These are phyloP conservation scores for Scolopax rusticola DNA, from an alignment of 2,797 vertebrate species.

Conservation along the genomic window DNA sequence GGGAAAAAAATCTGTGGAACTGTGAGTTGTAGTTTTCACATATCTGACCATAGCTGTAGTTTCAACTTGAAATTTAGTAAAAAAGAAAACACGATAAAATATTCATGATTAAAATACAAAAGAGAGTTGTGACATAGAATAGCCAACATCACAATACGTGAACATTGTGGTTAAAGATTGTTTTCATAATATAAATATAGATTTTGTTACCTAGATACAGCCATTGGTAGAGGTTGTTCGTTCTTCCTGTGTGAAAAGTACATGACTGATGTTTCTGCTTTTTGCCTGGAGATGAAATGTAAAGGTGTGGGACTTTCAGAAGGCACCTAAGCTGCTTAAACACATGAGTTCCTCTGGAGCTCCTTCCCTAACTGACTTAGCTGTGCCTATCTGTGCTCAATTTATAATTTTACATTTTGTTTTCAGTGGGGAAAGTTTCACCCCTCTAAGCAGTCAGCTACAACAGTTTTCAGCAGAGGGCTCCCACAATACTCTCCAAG, in stretches of 20 bases:
- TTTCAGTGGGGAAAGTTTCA: not conserved
- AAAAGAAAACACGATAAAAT: not conserved
- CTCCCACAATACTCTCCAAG: not conserved
- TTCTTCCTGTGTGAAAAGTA: not conserved
- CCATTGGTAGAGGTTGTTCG: not conserved
- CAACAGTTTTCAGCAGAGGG: not conserved
- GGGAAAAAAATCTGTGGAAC: not conserved
- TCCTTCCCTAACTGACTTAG: not conserved
- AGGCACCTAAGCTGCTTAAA: not conserved
- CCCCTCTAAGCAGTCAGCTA: not conserved
- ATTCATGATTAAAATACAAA: not conserved
- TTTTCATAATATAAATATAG: not conserved
- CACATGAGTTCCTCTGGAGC: not conserved
- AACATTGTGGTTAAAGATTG: not conserved
- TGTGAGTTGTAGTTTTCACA: not conserved
- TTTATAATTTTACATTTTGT: not conserved
- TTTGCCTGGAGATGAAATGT: not conserved
- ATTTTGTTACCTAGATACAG: constrained; percentile 35
- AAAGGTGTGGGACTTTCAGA: constrained; percentile 8
- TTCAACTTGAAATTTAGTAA: constrained; percentile 15
- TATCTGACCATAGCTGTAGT: not conserved
- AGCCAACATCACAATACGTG: not conserved
- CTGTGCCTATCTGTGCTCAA: not conserved
- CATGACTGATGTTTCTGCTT: not conserved
- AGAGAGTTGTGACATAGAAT: not conserved